Evolutionary conservation across 1,140 invertebrate species (phyloP).

Genomic region (Trigoniulus corallinus): DNA sequence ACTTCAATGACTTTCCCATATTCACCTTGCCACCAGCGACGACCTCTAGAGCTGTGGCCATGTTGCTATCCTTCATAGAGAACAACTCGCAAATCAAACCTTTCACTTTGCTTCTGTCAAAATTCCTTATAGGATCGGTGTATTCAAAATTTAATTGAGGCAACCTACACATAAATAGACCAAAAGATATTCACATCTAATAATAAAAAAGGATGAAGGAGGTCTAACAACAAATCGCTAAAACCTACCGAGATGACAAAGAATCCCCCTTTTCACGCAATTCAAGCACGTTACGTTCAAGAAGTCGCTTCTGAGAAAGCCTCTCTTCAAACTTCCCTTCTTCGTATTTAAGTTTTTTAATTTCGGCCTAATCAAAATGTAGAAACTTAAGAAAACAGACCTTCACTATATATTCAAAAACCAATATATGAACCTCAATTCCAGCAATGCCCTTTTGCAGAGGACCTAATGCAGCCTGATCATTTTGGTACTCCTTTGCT

Average conservation of each 20-base stretch:
- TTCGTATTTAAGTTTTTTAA: background rate
- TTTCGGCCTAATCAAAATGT: background rate
- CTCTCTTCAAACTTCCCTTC: conserved; percentile 41
- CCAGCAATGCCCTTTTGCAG: conserved; percentile 27
- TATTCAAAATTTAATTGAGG: conserved; percentile 57
- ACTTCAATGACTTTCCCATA: background rate
- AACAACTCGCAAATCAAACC: conserved; percentile 66
- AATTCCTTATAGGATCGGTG: conserved; percentile 53
- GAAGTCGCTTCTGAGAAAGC: conserved; percentile 29
- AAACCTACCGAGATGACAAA: conserved; percentile 35
- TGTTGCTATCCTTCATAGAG: conserved; percentile 47
- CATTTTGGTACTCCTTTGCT: conserved; percentile 6
- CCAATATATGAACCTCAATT: too few relatives aligned
- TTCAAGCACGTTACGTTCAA: conserved; percentile 34
- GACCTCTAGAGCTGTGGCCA: conserved; percentile 65
- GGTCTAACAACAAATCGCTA: conserved; percentile 5
- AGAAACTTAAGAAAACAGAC: too few relatives aligned
- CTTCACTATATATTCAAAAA: too few relatives aligned
- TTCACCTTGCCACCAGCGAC: conserved; percentile 64
- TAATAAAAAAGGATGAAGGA: too few relatives aligned
- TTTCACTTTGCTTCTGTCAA: conserved; percentile 53
- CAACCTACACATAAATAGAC: conserved; percentile 35
- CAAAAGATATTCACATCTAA: too few relatives aligned
- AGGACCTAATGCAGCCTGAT: conserved; percentile 14
- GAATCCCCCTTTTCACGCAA: conserved; percentile 38